Conservation (phyloP, 2,113 vertebrate species). For the Emydocephalus ijimae region DNA sequence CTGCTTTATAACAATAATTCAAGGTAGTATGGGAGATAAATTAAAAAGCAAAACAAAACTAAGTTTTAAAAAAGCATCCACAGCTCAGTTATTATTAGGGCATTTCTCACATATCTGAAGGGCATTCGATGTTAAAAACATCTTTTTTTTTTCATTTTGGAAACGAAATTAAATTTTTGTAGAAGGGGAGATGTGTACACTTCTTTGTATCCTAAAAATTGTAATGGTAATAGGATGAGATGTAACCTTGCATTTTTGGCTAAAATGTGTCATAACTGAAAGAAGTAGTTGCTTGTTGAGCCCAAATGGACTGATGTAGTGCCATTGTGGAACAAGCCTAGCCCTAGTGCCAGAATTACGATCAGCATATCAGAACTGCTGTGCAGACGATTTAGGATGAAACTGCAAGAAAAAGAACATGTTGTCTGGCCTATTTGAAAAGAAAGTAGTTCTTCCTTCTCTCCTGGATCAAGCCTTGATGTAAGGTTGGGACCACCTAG, state of each 20-base stretch:
- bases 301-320: conserved; percentile 53
- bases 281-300: conserved; percentile 45
- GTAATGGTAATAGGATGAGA: conserved; percentile 17
- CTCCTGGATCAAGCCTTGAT: neutral
- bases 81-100: conserved; percentile 44
- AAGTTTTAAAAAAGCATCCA: conserved; percentile 26
- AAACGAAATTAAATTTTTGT: conserved; percentile 35
- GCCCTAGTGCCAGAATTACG: conserved; percentile 38
- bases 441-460: neutral
- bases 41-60: conserved; percentile 37
- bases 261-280: conserved; percentile 28
- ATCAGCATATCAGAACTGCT: neutral
- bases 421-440: neutral
- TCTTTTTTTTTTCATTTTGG: conserved; percentile 7
- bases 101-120: conserved; percentile 43
- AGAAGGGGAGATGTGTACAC: conserved; percentile 9
- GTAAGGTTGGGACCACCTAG: neutral
- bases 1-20: conserved; percentile 58
- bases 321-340: neutral
- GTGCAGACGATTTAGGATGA: neutral
- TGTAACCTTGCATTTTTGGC: conserved; percentile 33
- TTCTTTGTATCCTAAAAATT: conserved; percentile 20
- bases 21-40: conserved; percentile 42
- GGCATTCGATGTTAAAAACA: conserved; percentile 13
- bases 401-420: conserved; percentile 7